Conservation (phyloP, 2,797 vertebrate genomes). For the Scarus forsteni region DNA sequence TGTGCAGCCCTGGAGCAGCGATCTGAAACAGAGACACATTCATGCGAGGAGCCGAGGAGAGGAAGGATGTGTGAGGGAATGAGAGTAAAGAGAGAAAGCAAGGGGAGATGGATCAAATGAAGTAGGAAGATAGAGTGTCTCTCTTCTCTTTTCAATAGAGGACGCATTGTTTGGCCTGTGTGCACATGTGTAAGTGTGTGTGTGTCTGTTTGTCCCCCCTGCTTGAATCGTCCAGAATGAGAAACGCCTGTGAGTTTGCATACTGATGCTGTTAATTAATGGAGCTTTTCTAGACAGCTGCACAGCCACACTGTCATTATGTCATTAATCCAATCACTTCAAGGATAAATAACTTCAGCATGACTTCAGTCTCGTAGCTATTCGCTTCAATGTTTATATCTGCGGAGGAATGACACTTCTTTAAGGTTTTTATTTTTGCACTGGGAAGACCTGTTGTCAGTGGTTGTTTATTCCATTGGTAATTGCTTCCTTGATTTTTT, state of each 20-base stretch:
- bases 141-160: slow-evolving; percentile 81
- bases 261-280: slow-evolving; percentile 82
- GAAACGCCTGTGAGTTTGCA: slow-evolving; percentile 77
- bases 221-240: slow-evolving; percentile 53
- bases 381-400: slow-evolving; percentile 23
- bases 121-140: slow-evolving; percentile 83
- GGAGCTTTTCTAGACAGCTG: slow-evolving; percentile 78
- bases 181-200: slow-evolving; percentile 57
- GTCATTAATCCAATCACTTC: slow-evolving; percentile 74
- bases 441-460: neutral
- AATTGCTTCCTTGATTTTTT: too few relatives aligned
- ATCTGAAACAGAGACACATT: slow-evolving; percentile 84
- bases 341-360: slow-evolving; percentile 57
- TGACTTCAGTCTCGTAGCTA: slow-evolving; percentile 42
- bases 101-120: slow-evolving; percentile 82
- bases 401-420: slow-evolving; percentile 30
- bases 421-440: slow-evolving; percentile 7
- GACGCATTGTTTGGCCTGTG: slow-evolving; percentile 80
- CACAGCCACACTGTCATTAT: slow-evolving; percentile 67
- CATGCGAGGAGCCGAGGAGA: slow-evolving; percentile 77
- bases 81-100: slow-evolving; percentile 72
- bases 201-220: slow-evolving; percentile 50
- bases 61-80: slow-evolving; percentile 82
- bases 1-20: slow-evolving; percentile 76
- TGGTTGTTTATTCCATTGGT: neutral